phyloP scores from a whole-genome alignment of 1,140 invertebrate genomes.

The Prorops nasuta region DNA sequence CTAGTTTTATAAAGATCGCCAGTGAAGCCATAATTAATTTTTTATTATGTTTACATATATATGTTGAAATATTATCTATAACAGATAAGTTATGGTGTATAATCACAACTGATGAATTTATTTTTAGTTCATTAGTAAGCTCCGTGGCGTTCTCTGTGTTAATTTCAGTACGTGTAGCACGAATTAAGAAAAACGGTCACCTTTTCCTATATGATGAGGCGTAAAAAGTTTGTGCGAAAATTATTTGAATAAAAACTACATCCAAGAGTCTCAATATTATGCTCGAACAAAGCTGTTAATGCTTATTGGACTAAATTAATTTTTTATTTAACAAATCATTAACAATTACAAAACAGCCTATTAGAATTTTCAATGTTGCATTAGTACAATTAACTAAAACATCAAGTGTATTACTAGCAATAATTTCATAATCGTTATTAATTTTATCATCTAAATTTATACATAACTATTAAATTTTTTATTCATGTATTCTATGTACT shows the following conservation, averaged over 20 bases:
- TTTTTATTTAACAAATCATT: conserved; percentile 12
- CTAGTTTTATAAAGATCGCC: too few relatives aligned
- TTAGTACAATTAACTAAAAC: conserved; percentile 31
- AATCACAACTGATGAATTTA: too few relatives aligned
- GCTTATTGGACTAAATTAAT: conserved; percentile 20
- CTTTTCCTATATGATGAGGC: conserved; percentile 9
- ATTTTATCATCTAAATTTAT: conserved; percentile 13
- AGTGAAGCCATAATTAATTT: too few relatives aligned
- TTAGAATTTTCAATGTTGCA: conserved; percentile 29
- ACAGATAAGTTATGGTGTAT: too few relatives aligned
- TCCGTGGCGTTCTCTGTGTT: too few relatives aligned
- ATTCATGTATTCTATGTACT: conserved; percentile 26
- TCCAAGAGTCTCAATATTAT: conserved; percentile 16
- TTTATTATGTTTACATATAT: too few relatives aligned
- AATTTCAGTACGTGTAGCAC: conserved; percentile 39
- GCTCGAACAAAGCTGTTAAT: conserved; percentile 13
- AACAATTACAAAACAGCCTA: conserved; percentile 33
- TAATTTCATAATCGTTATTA: conserved; percentile 14
- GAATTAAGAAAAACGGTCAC: conserved; percentile 28
- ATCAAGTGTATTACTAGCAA: conserved; percentile 30
- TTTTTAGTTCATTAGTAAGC: too few relatives aligned
- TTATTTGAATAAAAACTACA: conserved; percentile 4
- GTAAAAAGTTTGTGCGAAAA: conserved; percentile 8
- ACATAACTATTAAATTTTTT: conserved; percentile 15
- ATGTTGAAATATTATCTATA: too few relatives aligned